A percentile compares a stretch with the other conserved stretches of the same genome.
phyloP scores from a whole-genome alignment of 2,888 invertebrate genomes.

The Drosophila tanythrix region DNA sequence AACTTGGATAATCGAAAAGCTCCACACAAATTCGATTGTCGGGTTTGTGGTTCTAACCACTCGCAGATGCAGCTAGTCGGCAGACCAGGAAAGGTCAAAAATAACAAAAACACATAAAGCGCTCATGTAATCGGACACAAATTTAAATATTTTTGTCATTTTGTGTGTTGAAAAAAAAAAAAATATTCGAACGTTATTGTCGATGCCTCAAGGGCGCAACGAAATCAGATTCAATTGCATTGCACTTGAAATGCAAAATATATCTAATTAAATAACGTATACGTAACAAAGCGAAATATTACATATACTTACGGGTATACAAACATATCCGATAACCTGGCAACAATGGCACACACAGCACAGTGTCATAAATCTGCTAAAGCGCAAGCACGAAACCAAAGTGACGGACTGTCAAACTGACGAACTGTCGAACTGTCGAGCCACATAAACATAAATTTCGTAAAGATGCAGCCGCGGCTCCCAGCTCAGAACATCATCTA shows the following conservation, averaged over 20 bases:
- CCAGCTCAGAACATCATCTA: constrained; percentile 55
- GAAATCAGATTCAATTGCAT: constrained; percentile 54
- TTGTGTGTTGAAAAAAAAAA: constrained; percentile 18
- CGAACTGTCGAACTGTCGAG: constrained; percentile 51
- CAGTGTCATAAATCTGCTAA: constrained; percentile 79
- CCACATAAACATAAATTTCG: constrained; percentile 82
- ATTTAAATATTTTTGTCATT: constrained; percentile 76
- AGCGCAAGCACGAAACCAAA: constrained; percentile 68
- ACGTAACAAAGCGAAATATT: constrained; percentile 58
- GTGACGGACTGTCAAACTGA: constrained; percentile 54
- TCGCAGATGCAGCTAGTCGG: constrained; percentile 7
- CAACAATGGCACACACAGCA: constrained; percentile 79
- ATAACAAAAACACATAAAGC: constrained; percentile 52
- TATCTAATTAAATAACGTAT: constrained; percentile 68
- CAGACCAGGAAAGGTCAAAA: constrained; percentile 51
- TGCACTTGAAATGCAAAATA: constrained; percentile 73
- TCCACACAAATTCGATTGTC: constrained; percentile 38
- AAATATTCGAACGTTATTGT: constrained; percentile 45
- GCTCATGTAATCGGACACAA: constrained; percentile 53
- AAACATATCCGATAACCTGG: constrained; percentile 54
- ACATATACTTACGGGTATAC: constrained; percentile 57
- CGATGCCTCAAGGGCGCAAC: constrained; percentile 58
- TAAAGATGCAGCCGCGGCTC: constrained; percentile 68
- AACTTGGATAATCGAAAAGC: constrained; percentile 37
- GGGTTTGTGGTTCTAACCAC: constrained; percentile 6